phyloP scores from a whole-genome alignment of 2,113 vertebrate species.

The Clupea harengus region DNA sequence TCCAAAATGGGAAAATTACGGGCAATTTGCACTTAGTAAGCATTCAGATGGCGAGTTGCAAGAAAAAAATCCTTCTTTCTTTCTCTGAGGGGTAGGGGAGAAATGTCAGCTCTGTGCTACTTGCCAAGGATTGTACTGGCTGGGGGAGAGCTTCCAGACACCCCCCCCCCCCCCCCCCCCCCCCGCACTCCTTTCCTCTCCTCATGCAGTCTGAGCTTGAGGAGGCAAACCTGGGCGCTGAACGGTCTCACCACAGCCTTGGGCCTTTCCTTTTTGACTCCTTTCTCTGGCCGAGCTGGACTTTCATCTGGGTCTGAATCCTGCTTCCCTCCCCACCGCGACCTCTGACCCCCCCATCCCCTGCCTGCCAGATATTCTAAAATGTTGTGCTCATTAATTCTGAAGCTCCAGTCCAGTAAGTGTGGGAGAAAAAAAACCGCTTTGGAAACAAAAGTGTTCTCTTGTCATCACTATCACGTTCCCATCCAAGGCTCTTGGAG shows the following conservation, averaged over 20 bases:
- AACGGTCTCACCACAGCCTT: neutral
- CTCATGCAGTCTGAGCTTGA: neutral
- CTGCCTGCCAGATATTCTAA: neutral
- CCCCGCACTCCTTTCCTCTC: neutral
- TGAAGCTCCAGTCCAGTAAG: neutral
- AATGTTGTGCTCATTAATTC: conserved; percentile 2
- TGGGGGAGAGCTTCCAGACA: neutral
- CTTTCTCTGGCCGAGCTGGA: neutral
- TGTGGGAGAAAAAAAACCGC: neutral
- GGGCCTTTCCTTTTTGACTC: neutral
- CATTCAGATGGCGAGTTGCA: conserved; percentile 39
- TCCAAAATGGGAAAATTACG: conserved; percentile 48
- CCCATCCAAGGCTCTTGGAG: neutral
- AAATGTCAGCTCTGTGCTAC: conserved; percentile 35
- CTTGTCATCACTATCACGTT: neutral
- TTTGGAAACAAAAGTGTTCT: neutral
- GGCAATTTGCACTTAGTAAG: conserved; percentile 47
- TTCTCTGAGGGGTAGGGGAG: conserved; percentile 38
- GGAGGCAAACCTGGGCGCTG: neutral
- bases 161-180: neutral
- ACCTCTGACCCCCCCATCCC: neutral
- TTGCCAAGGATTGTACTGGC: conserved; percentile 36
- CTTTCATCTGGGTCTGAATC: neutral
- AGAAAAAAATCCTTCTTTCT: conserved; percentile 39
- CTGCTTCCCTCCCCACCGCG: neutral